Base-by-base conservation (phyloP, 2,113 vertebrate species). In the Plotosus lineatus region DNA sequence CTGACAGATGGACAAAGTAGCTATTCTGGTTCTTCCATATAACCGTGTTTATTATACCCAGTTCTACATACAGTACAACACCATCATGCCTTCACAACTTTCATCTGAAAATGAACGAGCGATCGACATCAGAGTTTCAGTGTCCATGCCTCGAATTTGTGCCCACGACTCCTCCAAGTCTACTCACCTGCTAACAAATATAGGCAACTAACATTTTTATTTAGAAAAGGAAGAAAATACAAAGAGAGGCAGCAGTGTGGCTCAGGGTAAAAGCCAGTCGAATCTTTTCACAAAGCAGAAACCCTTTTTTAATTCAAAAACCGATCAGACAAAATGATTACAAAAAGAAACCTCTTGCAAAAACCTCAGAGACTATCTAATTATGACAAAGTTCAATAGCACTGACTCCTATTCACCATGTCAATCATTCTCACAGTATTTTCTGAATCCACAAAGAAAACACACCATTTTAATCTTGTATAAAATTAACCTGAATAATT, bases 31-130 rank as follows among this genome's bases (percentile, higher is more conserved):
- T 48, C 12, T 46, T 58, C 3, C 78, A 44, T 74, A 33, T 60
- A 72, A 68, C 4, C 55, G 82, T 82, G 17, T 89, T 84, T 83
- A 88, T 86, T 86, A 55, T 15, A 15, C 84, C 26, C 61, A 51
- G 38, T 26, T 61, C 73, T 48, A 75, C 51, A 36, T 66, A 63
- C 23, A 72, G 81, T 38, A 23, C 10, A 10, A 26, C 5, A 42
- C 15, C 0, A 36, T 17, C 0, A 36, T 53, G 48, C 33, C 53
- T 7, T 3, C 11, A 63, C 3, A 19, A 14, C 6, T 51, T 7
- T 50, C 7, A 53, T 19, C 33, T 40, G 55, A 40, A 53, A 12
- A 56, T 31, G 3, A 15, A 51, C 11, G 21, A 15, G 15, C 44
- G 19, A n/a, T 19, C n/a, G 17, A 28, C 12, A 26, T 69, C 23